phyloP scores from a whole-genome alignment of 2,888 invertebrate genomes.

The Melanostoma mellinum region DNA sequence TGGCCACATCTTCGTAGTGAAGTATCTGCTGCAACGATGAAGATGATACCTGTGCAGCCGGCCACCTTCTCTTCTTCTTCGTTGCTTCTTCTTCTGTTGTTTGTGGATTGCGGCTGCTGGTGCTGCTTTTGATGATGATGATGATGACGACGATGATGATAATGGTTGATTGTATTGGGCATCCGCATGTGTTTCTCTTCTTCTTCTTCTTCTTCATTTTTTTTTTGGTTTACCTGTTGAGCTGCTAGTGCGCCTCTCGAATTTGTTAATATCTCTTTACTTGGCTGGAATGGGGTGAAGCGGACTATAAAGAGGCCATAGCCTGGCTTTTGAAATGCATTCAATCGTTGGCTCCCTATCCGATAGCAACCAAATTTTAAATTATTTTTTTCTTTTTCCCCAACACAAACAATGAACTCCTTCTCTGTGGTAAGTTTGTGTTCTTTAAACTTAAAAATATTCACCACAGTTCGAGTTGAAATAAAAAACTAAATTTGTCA shows the following conservation, averaged over 20 bases:
- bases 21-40: slow-evolving; percentile 17
- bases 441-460: background rate
- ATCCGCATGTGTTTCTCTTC: slow-evolving; percentile 62
- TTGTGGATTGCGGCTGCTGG: slow-evolving; percentile 14
- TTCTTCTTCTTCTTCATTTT: slow-evolving; percentile 30
- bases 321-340: slow-evolving; percentile 80
- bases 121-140: slow-evolving; percentile 28
- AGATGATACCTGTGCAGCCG: slow-evolving; percentile 48
- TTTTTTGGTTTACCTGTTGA: slow-evolving; percentile 19
- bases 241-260: slow-evolving; percentile 57
- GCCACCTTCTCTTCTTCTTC: slow-evolving; percentile 34
- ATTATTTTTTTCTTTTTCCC: slow-evolving; percentile 80
- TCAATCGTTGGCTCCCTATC: slow-evolving; percentile 82
- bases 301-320: slow-evolving; percentile 81
- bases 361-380: slow-evolving; percentile 82
- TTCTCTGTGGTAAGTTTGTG: slow-evolving; percentile 82
- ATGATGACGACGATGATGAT: slow-evolving; percentile 52
- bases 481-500: slow-evolving; percentile 14
- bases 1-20: slow-evolving; percentile 24
- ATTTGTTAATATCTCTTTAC: slow-evolving; percentile 66
- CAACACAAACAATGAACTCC: slow-evolving; percentile 82
- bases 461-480: slow-evolving; percentile 22
- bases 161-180: slow-evolving; percentile 57
- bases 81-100: background rate
- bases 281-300: slow-evolving; percentile 63